These are phyloP conservation scores for Panagrolaimus sp. DNA, from an alignment of 1,140 invertebrate genomes.

Conservation along the genomic window DNA sequence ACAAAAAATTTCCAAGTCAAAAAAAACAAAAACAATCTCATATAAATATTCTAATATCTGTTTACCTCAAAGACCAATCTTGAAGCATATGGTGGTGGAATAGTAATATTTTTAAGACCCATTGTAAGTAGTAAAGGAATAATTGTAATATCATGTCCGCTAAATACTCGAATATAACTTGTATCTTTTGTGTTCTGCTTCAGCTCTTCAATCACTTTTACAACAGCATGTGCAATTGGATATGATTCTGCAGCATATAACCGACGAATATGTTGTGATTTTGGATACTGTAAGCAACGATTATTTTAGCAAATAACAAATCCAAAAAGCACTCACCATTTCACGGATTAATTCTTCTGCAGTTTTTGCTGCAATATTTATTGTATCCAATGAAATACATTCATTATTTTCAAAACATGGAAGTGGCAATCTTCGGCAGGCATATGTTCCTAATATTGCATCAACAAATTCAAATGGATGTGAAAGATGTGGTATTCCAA, in stretches of 20 bases:
- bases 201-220: conserved; percentile 3
- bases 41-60: too few species aligned
- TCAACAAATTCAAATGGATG: conserved; percentile 31
- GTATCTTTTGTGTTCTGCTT: too few species aligned
- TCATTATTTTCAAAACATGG: conserved; percentile 24
- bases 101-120: conserved; percentile 18
- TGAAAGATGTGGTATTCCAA: conserved; percentile 24
- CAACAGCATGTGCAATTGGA: conserved; percentile 21
- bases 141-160: conserved; percentile 34
- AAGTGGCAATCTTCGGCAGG: conserved; percentile 23
- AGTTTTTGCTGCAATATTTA: conserved; percentile 2
- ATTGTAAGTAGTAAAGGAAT: conserved; percentile 24
- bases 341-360: background rate
- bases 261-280: conserved; percentile 10
- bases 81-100: conserved; percentile 28
- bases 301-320: too few species aligned
- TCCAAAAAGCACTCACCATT: too few species aligned
- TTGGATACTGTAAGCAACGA: too few species aligned
- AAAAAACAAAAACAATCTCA: too few species aligned
- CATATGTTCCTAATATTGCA: conserved; percentile 22
- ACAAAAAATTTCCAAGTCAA: too few species aligned
- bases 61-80: conserved; percentile 30
- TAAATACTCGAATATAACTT: conserved; percentile 22
- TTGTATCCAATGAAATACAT: conserved; percentile 27
- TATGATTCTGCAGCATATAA: conserved; percentile 29